Evolutionary conservation across 2,888 invertebrate species (phyloP), one percentile per base, ranked within the genome.

Genomic region (Actias luna): DNA sequence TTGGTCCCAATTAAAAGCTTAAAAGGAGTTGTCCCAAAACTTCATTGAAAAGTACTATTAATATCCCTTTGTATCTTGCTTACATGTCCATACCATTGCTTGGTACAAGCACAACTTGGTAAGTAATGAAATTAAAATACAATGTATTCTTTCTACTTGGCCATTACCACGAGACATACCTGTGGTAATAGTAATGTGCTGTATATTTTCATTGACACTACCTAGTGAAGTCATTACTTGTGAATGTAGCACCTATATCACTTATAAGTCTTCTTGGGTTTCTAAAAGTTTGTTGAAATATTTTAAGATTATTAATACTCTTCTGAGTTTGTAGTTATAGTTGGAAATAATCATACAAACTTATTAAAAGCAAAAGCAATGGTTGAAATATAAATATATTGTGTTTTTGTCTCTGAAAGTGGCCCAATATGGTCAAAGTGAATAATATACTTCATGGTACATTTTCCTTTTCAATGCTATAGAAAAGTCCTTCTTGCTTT

Each of bases 361-460:
- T 84, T 85, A 0, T 80, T 80, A 55, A 82, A 84, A 0, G 66
- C 75, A 66, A 86, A 83, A 0, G 18, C 18, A 0, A 83, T 67
- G 0, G 78, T 78, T 0, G 86, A 70, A 0, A 87, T 77, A 42
- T 84, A 68, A 52, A 80, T 79, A 52, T 83, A 82, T n/a, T 63
- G 59, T 63, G 80, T 82, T 1, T 69, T 69, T 0, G 82, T 83
- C 5, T 72, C 70, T 16, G 82, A 36, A 0, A 39, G 81, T 83
- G 10, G 82, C 83, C 1, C 87, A 52, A 59, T 83, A 84, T 58
- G 86, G 83, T 39, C n/a, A 0, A 77, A 46, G 61, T 84, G 81
- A 5, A 76, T 66, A 0, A 79, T 83, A 33, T 78, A 59, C n/a
- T n/a, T 2, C 84, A 58, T 0, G 83, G 84, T 1, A 60, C 57